Evolutionary conservation across 1,140 invertebrate species (phyloP).

Genomic region (Chironomus striatipennis): DNA sequence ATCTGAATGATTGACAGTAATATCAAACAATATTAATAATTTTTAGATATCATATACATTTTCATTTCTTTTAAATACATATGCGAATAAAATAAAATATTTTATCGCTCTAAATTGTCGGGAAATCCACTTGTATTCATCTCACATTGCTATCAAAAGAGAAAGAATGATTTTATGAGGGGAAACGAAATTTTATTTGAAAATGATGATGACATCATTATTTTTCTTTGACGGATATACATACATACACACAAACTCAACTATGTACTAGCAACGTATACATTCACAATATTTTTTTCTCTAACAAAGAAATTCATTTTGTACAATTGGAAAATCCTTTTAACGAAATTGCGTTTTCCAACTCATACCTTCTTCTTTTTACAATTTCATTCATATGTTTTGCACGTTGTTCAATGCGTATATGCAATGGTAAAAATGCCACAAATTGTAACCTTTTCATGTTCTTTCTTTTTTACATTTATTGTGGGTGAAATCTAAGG

Average conservation of each 20-base stretch:
- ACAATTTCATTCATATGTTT: not conserved
- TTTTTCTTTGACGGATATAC: not conserved
- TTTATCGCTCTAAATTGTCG: no score
- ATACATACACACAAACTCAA: not conserved
- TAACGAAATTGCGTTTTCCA: conserved; percentile 19
- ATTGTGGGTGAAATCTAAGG: not conserved
- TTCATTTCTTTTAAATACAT: no score
- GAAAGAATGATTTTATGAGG: not conserved
- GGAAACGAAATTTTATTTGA: conserved; percentile 9
- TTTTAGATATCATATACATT: no score
- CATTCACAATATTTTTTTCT: no score
- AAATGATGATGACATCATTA: conserved; percentile 14
- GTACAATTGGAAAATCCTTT: conserved; percentile 20
- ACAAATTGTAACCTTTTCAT: not conserved
- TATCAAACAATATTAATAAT: no score
- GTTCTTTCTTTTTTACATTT: not conserved
- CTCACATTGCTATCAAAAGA: not conserved
- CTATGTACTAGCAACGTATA: not conserved
- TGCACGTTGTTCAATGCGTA: not conserved
- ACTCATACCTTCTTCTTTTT: not conserved
- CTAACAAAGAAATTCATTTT: conserved; percentile 2
- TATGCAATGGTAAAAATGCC: not conserved
- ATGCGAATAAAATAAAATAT: no score
- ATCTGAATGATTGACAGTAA: no score
- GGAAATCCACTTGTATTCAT: not conserved